A percentile compares a stretch with the other conserved stretches of the same genome.
phyloP scores from a whole-genome alignment of 2,113 vertebrate species.

The Heloderma charlesbogerti region DNA sequence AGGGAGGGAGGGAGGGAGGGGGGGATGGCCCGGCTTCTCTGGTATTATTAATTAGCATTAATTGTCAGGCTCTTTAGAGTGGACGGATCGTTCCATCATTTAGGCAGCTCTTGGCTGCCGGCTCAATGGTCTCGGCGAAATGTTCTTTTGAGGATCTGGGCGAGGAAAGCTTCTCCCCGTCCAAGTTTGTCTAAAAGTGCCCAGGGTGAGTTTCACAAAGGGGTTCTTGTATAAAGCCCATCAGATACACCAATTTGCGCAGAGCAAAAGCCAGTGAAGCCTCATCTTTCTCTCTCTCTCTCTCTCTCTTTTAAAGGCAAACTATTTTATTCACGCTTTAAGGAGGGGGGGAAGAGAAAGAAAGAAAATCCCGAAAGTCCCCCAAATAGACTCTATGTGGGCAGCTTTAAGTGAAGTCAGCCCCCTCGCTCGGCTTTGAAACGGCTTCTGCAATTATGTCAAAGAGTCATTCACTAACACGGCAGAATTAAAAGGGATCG shows the following conservation, averaged over 20 bases:
- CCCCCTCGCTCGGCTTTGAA: constrained; percentile 80
- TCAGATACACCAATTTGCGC: constrained; percentile 77
- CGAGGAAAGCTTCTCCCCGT: neutral
- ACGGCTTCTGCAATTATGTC: constrained; percentile 84
- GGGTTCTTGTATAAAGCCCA: constrained; percentile 68
- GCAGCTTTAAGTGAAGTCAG: constrained; percentile 77
- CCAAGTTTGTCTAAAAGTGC: constrained; percentile 27
- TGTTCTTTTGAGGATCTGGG: constrained; percentile 63
- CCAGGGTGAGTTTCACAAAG: constrained; percentile 64
- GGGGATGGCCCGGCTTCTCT: constrained; percentile 26
- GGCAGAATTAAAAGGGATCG: constrained; percentile 80
- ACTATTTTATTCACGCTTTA: constrained; percentile 51
- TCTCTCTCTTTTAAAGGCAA: constrained; percentile 24
- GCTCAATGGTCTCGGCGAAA: constrained; percentile 53
- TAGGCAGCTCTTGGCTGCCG: constrained; percentile 46
- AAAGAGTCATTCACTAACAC: constrained; percentile 84
- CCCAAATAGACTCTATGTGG: constrained; percentile 83
- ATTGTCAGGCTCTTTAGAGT: constrained; percentile 44
- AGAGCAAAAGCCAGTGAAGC: constrained; percentile 68
- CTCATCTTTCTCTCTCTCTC: constrained; percentile 66
- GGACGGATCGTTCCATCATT: constrained; percentile 25
- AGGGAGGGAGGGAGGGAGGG: neutral
- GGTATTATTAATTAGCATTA: constrained; percentile 52
- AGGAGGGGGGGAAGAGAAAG: neutral
- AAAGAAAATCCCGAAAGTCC: constrained; percentile 67